Conservation (phyloP, 2,888 invertebrate genomes). For the Xanthorhoe spadicearia region DNA sequence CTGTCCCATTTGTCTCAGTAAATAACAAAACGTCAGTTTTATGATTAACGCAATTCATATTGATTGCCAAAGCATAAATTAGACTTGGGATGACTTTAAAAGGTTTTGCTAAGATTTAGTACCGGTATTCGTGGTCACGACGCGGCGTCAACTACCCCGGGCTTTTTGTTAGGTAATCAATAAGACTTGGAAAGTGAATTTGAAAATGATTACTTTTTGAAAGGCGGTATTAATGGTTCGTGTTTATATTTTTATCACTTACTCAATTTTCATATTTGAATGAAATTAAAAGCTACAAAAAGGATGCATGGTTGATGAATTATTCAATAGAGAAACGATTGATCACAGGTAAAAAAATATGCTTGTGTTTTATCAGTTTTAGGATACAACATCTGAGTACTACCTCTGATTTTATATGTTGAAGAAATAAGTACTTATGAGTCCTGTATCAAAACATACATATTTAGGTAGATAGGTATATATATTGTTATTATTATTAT, state of each 20-base stretch:
- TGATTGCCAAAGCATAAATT: slow-evolving; percentile 61
- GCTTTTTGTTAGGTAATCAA: slow-evolving; percentile 27
- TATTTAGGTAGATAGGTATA: no score
- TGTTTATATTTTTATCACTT: slow-evolving; percentile 36
- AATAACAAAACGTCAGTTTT: slow-evolving; percentile 63
- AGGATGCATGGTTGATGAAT: slow-evolving; percentile 57
- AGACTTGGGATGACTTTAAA: slow-evolving; percentile 56
- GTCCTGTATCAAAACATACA: no score
- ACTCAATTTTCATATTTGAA: slow-evolving; percentile 48
- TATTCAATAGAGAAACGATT: slow-evolving; percentile 63
- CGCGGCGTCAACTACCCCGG: slow-evolving; percentile 17
- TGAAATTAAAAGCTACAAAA: slow-evolving; percentile 42
- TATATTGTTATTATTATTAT: no score
- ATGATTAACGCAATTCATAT: slow-evolving; percentile 66
- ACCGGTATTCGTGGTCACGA: slow-evolving; percentile 29
- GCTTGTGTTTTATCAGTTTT: not conserved
- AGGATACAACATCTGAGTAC: not conserved
- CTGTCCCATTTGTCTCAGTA: slow-evolving; percentile 63
- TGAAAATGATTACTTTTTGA: slow-evolving; percentile 36
- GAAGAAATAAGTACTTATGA: no score
- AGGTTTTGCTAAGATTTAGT: slow-evolving; percentile 56
- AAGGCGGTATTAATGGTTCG: slow-evolving; percentile 39
- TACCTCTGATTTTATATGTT: no score
- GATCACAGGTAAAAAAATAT: not conserved
- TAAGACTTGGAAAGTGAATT: slow-evolving; percentile 47